Percentiles rank a stretch among this genome's conserved stretches.
phyloP scores from a whole-genome alignment of 2,888 invertebrate species.

The Nomada ferruginata region DNA sequence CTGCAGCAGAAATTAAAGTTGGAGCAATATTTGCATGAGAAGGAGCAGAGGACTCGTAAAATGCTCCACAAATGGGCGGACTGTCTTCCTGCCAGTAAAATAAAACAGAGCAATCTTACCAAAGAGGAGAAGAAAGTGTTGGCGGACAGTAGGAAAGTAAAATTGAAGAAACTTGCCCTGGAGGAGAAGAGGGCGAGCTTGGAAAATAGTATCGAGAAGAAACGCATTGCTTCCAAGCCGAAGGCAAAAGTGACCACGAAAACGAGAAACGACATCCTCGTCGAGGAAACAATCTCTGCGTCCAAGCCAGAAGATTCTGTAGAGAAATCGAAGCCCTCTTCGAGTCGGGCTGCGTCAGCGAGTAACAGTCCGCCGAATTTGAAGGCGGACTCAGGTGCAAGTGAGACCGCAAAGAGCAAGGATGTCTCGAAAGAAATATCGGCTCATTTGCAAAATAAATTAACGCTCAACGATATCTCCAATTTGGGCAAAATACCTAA shows the following conservation, averaged over 20 bases:
- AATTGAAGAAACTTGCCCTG: conserved; percentile 85
- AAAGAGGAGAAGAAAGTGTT: conserved; percentile 68
- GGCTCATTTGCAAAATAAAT: neutral
- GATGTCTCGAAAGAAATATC: neutral
- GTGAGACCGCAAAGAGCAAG: neutral
- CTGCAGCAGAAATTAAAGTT: conserved; percentile 48
- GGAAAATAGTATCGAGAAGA: conserved; percentile 54
- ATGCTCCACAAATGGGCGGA: conserved; percentile 62
- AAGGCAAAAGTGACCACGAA: conserved; percentile 85
- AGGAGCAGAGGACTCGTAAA: conserved; percentile 62
- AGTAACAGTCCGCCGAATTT: neutral
- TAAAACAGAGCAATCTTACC: conserved; percentile 37
- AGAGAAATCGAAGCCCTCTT: conserved; percentile 2
- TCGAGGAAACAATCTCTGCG: conserved; percentile 49
- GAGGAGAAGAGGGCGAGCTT: conserved; percentile 79
- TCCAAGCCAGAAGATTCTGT: conserved; percentile 4
- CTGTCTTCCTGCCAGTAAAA: conserved; percentile 45
- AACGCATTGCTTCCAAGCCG: conserved; percentile 67
- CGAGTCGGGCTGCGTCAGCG: neutral
- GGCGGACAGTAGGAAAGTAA: conserved; percentile 85
- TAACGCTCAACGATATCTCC: conserved; percentile 2
- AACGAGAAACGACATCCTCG: conserved; percentile 86
- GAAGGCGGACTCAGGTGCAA: neutral
- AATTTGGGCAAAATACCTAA: conserved; percentile 18
- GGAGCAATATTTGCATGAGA: conserved; percentile 44